Evolutionary conservation across 2,113 vertebrate genomes (phyloP), one percentile per base, ranked within the genome.

Genomic region (Meleagris gallopavo): DNA sequence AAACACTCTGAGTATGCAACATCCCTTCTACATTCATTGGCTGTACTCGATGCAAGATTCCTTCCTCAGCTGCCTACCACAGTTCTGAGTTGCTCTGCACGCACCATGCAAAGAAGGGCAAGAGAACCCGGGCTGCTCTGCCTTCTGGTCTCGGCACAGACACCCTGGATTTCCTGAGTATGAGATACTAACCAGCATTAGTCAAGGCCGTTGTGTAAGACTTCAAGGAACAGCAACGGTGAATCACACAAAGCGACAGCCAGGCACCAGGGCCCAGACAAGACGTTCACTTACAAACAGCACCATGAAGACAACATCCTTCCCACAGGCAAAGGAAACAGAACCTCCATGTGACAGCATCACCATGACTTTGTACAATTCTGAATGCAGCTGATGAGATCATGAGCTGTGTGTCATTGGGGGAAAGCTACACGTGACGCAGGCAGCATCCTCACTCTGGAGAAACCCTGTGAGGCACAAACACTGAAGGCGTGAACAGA

Each of bases 401-500:
- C 0, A 5, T 32, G 36, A 93, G 85, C 69, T 46, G 74, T 45
- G 38, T 36, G 64, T 72, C 30, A 38, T 16, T 21, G 60, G 34
- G 69, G 76, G 82, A 79, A 52, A 95, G 79, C 75, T 75, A 52
- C 65, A 15, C 0, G 1, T 48, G 61, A 52, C 7, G 69, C 57
- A 77, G 90, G 40, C 91, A 93, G 83, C 85, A 84, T 57, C 71
- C 74, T 57, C 73, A 9, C 29, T 55, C 83, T 45, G 38, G 74
- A 93, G 52, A 78, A 80, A 38, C 5, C 36, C 57, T 0, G 0
- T 17, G 93, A 95, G 89, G 96, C 90, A 91, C 91, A 75, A 83
- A 86, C 65, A 76, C 67, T 60, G 72, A 92, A 94, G 92, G 80
- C 84, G 65, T 34, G 89, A 82, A 80, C 24, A 95, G 57, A 54